A percentile compares a stretch with the other conserved stretches of the same genome.
phyloP scores from a whole-genome alignment of 2,113 vertebrate species.

The Mormoops blainvillei region DNA sequence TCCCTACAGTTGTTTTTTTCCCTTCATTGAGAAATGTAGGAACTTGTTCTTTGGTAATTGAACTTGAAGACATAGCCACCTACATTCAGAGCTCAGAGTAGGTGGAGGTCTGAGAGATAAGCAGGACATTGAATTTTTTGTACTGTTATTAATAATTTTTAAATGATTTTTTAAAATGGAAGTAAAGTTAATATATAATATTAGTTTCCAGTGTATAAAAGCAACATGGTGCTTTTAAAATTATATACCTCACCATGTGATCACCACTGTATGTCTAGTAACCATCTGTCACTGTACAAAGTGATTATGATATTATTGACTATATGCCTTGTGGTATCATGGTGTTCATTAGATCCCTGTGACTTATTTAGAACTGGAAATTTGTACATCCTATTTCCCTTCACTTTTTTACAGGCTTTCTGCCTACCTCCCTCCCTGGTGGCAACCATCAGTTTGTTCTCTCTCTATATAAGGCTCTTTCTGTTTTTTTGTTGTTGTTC shows the following conservation, averaged over 20 bases:
- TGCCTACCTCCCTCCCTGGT: too few relatives aligned
- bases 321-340: neutral
- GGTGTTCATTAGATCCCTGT: neutral
- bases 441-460: neutral
- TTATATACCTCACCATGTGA: neutral
- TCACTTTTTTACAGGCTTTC: neutral
- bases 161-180: neutral
- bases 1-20: neutral
- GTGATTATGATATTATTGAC: neutral
- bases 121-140: too few relatives aligned
- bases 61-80: neutral
- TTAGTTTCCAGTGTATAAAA: neutral
- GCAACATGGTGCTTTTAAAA: neutral
- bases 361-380: neutral
- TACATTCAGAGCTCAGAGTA: neutral
- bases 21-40: neutral
- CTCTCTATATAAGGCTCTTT: neutral
- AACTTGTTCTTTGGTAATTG: neutral
- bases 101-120: neutral
- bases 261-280: neutral
- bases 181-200: neutral
- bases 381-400: neutral
- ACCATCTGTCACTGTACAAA: neutral
- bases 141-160: neutral
- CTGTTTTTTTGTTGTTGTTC: neutral